phyloP scores from a whole-genome alignment of 2,888 invertebrate genomes.

The Teleiodes luculella region DNA sequence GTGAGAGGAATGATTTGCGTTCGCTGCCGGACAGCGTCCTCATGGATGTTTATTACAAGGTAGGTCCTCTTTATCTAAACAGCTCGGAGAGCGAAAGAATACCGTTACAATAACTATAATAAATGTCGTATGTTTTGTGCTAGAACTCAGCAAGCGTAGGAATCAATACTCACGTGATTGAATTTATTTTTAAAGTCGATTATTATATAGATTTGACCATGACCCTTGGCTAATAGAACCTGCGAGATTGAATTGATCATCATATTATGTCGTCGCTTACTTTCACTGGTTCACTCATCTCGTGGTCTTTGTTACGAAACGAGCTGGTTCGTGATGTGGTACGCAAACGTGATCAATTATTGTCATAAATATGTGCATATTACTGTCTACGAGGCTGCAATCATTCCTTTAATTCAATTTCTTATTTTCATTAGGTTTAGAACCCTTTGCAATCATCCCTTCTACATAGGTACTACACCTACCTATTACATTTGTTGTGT shows the following conservation, averaged over 20 bases:
- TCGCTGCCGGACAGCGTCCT: slow-evolving; percentile 85
- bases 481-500: too few relatives aligned
- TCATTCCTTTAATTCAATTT: too few relatives aligned
- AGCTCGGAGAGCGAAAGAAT: slow-evolving; percentile 39
- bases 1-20: slow-evolving; percentile 80
- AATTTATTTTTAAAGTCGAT: slow-evolving; percentile 18
- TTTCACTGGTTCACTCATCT: slow-evolving; percentile 41
- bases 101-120: slow-evolving; percentile 53
- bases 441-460: too few relatives aligned
- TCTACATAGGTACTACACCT: too few relatives aligned
- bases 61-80: slow-evolving; percentile 58
- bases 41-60: slow-evolving; percentile 89
- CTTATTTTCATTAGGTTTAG: too few relatives aligned
- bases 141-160: slow-evolving; percentile 24
- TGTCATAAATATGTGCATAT: too few relatives aligned
- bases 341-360: slow-evolving; percentile 3
- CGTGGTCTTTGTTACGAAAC: slow-evolving; percentile 44
- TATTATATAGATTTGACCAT: slow-evolving; percentile 25
- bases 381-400: too few relatives aligned
- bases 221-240: too few relatives aligned
- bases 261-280: slow-evolving; percentile 32
- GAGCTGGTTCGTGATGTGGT: slow-evolving; percentile 11
- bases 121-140: slow-evolving; percentile 29
- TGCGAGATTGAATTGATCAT: slow-evolving; percentile 25
- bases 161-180: slow-evolving; percentile 8